Conservation (phyloP, 2,113 vertebrate species). For the Motacilla tschutschensis region DNA sequence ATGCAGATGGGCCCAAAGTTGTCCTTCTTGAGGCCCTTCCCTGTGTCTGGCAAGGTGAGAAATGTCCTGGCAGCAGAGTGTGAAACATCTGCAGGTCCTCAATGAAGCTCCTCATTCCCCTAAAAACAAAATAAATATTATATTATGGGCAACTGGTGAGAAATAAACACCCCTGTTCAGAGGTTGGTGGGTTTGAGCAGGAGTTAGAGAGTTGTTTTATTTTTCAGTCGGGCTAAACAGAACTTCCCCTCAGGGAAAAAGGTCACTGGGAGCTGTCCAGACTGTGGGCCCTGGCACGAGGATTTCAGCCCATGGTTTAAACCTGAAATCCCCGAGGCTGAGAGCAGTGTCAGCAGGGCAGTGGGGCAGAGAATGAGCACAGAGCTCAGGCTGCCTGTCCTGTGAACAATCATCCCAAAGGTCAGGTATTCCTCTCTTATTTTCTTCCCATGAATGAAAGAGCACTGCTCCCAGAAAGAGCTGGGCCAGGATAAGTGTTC, state of each 20-base stretch:
- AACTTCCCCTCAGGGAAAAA: not conserved
- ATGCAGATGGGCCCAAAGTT: not conserved
- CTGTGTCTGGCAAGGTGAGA: slow-evolving; percentile 27
- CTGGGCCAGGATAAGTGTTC: not conserved
- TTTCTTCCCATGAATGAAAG: not conserved
- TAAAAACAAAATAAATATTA: not conserved
- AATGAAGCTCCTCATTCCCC: slow-evolving; percentile 12
- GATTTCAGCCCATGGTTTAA: not conserved
- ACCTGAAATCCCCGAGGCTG: not conserved
- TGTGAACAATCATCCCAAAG: not conserved
- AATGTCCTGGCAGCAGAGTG: not conserved
- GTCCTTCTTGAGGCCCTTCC: not conserved
- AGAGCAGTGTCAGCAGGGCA: not conserved
- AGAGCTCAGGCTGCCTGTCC: not conserved
- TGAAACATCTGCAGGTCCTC: slow-evolving; percentile 9
- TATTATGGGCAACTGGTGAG: not conserved
- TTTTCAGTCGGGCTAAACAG: not conserved
- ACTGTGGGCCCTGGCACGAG: not conserved
- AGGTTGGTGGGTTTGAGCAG: not conserved
- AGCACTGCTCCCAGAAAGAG: not conserved
- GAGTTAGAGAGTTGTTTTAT: not conserved
- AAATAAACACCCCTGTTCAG: not conserved
- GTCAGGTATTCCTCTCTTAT: not conserved
- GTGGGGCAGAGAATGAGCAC: not conserved
- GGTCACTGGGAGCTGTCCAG: not conserved